phyloP scores from a whole-genome alignment of 2,888 invertebrate genomes.

The Phortica okadai region DNA sequence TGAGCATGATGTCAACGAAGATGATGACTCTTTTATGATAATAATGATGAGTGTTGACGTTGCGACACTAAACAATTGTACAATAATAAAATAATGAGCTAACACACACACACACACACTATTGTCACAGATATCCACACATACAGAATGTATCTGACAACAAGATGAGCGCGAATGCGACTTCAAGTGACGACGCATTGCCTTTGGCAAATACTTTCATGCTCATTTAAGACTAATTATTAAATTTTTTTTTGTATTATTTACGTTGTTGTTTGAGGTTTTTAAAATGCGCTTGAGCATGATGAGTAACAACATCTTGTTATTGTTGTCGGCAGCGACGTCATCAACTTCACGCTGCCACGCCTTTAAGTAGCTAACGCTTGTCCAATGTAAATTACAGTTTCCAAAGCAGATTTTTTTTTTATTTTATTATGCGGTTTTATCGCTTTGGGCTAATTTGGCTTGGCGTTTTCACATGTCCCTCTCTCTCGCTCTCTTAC shows the following conservation, averaged over 20 bases:
- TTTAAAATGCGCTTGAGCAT: not conserved
- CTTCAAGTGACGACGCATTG: constrained; percentile 36
- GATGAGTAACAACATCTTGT: constrained; percentile 14
- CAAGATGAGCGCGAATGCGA: not conserved
- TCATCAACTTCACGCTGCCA: not conserved
- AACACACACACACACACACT: not conserved
- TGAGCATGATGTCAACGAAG: not conserved
- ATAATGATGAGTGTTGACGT: constrained; percentile 5
- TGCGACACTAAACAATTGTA: constrained; percentile 18
- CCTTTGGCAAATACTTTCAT: constrained; percentile 33
- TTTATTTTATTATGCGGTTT: not conserved
- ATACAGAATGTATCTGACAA: not conserved
- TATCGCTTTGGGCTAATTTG: constrained; percentile 1
- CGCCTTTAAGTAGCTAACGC: not conserved
- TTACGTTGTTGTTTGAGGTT: not conserved
- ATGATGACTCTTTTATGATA: constrained; percentile 19
- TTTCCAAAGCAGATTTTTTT: not conserved
- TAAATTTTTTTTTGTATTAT: constrained; percentile 32
- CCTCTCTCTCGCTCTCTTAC: not conserved
- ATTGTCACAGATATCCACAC: not conserved
- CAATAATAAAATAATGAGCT: constrained; percentile 27
- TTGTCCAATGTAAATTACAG: constrained; percentile 7
- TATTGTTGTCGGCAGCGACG: not conserved
- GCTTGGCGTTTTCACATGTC: not conserved
- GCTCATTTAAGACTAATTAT: constrained; percentile 49